Evolutionary conservation across 2,113 vertebrate species (phyloP), one percentile per base, ranked within the genome.

Genomic region (Daubentonia madagascariensis): DNA sequence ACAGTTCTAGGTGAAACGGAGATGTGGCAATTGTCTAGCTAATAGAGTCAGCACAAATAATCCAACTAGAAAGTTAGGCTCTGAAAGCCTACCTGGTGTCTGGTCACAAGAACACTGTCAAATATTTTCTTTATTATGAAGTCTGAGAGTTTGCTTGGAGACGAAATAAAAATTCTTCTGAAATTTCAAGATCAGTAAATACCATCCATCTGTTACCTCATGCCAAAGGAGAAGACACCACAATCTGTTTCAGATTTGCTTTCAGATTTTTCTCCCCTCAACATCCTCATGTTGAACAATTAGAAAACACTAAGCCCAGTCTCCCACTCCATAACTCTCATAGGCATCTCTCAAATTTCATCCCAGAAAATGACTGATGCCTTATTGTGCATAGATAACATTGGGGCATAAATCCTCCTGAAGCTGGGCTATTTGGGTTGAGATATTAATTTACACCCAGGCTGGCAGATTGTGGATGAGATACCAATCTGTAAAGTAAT

Each of bases 141-240:
- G 61, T 63, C 35, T 87, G 63, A 94, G 65, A 91, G 40, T 68
- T 96, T 95, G 40, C 65, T 81, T 96, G 59, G 45, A 90, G 40
- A 96, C 63, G 79, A 91, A 89, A 96, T 93, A 92, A 86, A 92
- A 40, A 25, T 67, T 76, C 16, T 91, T 96, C 75, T 92, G 96
- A 95, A 95, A 96, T 95, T 92, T 95, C 17, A 94, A 65, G 76
- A 79, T 95, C 30, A 95, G 75, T 97, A 97, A 78, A 92, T 95
- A 96, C 25, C 63, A 90, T 40, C 37, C 57, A 75, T 79, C 57
- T 95, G 79, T n/a, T 87, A 86, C 40, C 48, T 85, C 63, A 48
- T 83, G 37, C 59, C 76, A 87, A 97, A 96, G 72, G 76, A 87
- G 92, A 95, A 95, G 80, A 78, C 35, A 90, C 10, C 63, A 91